Base-by-base conservation (phyloP, 2,888 invertebrate genomes). In the Pandemis heparana region DNA sequence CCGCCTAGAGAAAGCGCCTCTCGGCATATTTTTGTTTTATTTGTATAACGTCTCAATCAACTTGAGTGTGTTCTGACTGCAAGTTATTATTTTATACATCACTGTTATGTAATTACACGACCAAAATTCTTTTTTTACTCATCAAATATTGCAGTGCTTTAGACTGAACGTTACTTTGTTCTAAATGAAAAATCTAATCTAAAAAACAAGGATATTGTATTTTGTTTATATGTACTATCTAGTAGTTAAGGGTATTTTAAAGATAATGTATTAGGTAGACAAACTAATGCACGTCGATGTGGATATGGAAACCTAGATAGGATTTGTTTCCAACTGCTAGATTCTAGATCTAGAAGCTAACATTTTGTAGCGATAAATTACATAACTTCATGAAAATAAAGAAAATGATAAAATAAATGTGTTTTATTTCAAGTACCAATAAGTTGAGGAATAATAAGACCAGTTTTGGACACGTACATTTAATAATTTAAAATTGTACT, bases 401-500 rank as follows among this genome's bases (percentile, higher is more conserved):
- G 56, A 12, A 23, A 56, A 56, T 23, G 23, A 12, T 8, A 53
- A 9, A 56, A 53, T 32, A 23, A 56, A 53, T 8, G 8, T 56
- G 56, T 56, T 56, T 56, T 56, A 56, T 23, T 56, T 56, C 0
- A 48, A 7, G 5, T 14, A 14, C 6, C 12, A 10, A 12, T 12
- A 18, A 56, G 23, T 32, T 10, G 23, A 23, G 23, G 12, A 38
- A 64, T 14, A 69, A 64, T 53, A 46, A 61, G 43, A 56, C 41
- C 9, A 46, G 5, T 61, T 14, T 56, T 61, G 64, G 59, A 74
- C 71, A 74, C 62, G 83, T 86, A 85, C 82, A 75, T 88, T 84
- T 87, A 87, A 79, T 88, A 86, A 85, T 82, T 82, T 83, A 78
- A 82, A 75, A 83, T 82, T 73, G 78, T 79, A 75, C 79, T 73